Evolutionary conservation across 2,113 vertebrate species (phyloP), one percentile per base, ranked within the genome.

Genomic region (Blennius ocellaris): DNA sequence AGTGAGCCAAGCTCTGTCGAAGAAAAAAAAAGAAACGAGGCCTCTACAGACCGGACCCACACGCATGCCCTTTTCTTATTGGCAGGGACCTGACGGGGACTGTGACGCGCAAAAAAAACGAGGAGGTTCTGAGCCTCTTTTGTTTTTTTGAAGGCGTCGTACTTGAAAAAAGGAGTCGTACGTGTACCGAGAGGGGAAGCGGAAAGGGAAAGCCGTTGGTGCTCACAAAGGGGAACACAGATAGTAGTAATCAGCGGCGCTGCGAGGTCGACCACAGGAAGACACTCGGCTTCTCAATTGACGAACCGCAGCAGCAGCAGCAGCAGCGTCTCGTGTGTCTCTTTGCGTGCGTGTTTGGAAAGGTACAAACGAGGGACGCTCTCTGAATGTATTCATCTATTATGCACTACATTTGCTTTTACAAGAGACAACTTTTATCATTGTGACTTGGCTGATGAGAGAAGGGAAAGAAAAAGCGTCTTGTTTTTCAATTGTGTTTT

Each of bases 31-130:
- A 56, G 43, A 73, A 56, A 45, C 0, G 3, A 62, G 48, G 77
- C 39, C 7, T 62, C 41, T 49, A 17, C 41, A 40, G 49, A 80
- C 78, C 56, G 21, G 55, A 60, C 54, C 53, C 59, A 69, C 76
- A 83, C 54, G 80, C 56, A 48, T 47, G 37, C 57, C 66, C 78
- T 76, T 40, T 58, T 59, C 59, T 77, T 44, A 40, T 66, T 73
- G 59, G 54, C 52, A 41, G 52, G 58, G 66, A 90, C 72, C 74
- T 70, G 7, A 69, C 70, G 56, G 58, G 60, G 71, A 77, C 45
- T 66, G 43, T 68, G 68, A 69, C 53, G 4, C 57, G 73, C 62
- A 62, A 73, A n/a, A n/a, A n/a, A n/a, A n/a, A 65, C n/a, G 41
- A 39, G 36, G 45, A 68, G 11, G 14, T n/a, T 44, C 60, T 52